These are phyloP conservation scores for Pristionchus arcanus DNA, from an alignment of 2,888 invertebrate species.

Conservation along the genomic window DNA sequence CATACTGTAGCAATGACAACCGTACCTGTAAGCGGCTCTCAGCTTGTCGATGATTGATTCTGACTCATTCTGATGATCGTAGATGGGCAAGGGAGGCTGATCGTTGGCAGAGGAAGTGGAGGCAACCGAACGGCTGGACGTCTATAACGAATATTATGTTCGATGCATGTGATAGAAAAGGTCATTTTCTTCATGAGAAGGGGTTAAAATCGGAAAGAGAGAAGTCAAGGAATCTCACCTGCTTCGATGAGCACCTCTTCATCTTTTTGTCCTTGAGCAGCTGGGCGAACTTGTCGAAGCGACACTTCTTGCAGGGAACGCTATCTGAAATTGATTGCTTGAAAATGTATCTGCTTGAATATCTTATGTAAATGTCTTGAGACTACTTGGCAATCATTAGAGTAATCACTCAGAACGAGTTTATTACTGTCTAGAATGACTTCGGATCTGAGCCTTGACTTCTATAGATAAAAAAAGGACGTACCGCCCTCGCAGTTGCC, in stretches of 20 bases:
- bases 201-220: not conserved
- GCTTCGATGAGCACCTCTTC: not conserved
- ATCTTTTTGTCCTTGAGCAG: slow-evolving; percentile 25
- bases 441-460: not conserved
- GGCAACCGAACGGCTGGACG: not conserved
- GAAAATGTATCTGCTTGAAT: not conserved
- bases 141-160: not conserved
- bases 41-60: slow-evolving; percentile 11
- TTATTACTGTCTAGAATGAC: no score
- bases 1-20: not conserved
- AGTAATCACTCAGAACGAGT: no score
- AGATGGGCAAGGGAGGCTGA: not conserved
- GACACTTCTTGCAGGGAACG: slow-evolving; percentile 23
- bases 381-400: no score
- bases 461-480: not conserved
- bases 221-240: not conserved
- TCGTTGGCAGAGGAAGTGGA: not conserved
- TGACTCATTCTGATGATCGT: not conserved
- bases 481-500: not conserved
- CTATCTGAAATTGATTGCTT: not conserved
- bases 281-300: slow-evolving; percentile 18
- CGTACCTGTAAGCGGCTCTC: slow-evolving; percentile 5
- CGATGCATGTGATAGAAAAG: no score
- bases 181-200: no score
- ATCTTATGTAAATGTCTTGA: no score